Base-by-base conservation (phyloP, 2,888 invertebrate species). In the Meghimatium bilineatum region DNA sequence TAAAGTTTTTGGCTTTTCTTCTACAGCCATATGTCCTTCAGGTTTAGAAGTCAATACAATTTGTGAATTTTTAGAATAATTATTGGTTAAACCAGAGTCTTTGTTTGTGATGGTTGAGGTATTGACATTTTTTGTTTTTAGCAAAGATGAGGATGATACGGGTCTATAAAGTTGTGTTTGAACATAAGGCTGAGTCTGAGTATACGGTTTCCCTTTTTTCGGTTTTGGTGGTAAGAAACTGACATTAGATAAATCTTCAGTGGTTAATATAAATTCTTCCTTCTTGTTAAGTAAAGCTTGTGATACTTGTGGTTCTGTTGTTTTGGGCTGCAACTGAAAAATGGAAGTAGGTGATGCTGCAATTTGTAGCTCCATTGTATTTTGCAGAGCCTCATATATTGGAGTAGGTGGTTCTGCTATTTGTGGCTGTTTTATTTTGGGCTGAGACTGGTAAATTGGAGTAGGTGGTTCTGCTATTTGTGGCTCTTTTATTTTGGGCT, bases 181-280 rank as follows among this genome's bases (percentile, higher is more conserved):
- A 32, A 74, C 75, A 32, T n/a, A 34, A 8, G 74, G 74, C 38
- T 72, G 38, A 63, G 81, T 66, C 12, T 81, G 60, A 63, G 32
- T 14, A 38, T 44, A 44, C 44, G 71, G 69, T 49, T 56, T 83
- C 8, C 20, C 36, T 17, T 17, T 72, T 56, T 77, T 74, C 29
- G 82, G 77, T 32, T 67, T 85, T 56, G 74, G 72, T 26, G 86
- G 83, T 71, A 86, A 71, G 67, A 87, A 60, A 52, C 75, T 85
- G 8, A 87, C 85, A 83, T 75, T 85, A 34, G 86, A 80, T 52
- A 91, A 86, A 74, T 91, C 91, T 79, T 90, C 90, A n/a, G 87
- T 85, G 26, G 91, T 89, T 49, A 91, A 85, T n/a, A 91, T 88
- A 89, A 91, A 91, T 81, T 90, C 90, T 80, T 91, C 91, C 71